These are phyloP conservation scores for Chrysolina americana DNA, from an alignment of 2,888 invertebrate species.

Conservation along the genomic window DNA sequence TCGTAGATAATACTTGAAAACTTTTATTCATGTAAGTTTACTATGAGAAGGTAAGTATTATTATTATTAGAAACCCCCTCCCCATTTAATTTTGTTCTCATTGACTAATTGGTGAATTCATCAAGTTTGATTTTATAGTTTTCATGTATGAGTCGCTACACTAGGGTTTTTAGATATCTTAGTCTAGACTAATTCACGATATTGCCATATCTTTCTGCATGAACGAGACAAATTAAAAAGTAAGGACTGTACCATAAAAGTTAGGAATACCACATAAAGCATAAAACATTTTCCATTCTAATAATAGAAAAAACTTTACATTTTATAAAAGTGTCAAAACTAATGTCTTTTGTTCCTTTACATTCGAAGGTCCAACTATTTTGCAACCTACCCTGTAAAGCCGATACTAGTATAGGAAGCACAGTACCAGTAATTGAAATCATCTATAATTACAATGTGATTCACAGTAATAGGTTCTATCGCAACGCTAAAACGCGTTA, in stretches of 20 bases:
- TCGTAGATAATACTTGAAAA: no score
- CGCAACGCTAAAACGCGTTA: constrained; percentile 17
- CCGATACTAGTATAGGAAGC: constrained; percentile 14
- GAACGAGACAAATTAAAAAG: not conserved
- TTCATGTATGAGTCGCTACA: no score
- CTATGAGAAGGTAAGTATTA: no score
- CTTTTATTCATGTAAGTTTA: no score
- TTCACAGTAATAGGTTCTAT: not conserved
- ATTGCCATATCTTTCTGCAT: no score
- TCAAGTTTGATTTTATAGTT: no score
- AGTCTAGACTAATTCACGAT: no score
- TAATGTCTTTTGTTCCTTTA: not conserved
- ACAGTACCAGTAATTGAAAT: constrained; percentile 3
- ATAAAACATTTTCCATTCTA: not conserved
- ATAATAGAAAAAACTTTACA: not conserved
- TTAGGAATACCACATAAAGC: not conserved
- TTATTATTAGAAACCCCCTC: no score
- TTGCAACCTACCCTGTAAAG: constrained; percentile 11
- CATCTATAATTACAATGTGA: not conserved
- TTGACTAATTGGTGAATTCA: no score
- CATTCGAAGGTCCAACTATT: not conserved
- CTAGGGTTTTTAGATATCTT: no score
- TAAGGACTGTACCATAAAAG: not conserved
- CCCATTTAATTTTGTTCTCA: no score
- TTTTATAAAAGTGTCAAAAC: not conserved